Evolutionary conservation across 2,888 invertebrate genomes (phyloP).

Genomic region (Tridacna crocea): DNA sequence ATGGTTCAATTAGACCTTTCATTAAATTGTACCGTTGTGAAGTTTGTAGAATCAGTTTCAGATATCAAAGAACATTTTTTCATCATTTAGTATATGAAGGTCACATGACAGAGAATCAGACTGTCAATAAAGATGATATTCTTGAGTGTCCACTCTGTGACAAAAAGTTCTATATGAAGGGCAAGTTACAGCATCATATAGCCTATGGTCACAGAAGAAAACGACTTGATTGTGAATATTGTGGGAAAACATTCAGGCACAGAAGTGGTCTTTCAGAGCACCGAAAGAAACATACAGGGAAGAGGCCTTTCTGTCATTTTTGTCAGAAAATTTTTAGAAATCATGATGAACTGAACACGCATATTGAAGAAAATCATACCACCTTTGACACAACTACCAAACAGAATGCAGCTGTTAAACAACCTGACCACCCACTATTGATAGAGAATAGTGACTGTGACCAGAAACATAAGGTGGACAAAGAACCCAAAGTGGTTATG

Average conservation of each 20-base stretch:
- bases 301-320: neutral
- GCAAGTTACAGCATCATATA: too few species aligned
- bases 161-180: too few species aligned
- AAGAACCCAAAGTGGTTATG: neutral
- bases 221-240: too few species aligned
- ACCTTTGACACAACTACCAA: neutral
- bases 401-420: neutral
- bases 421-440: neutral
- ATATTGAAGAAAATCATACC: neutral
- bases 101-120: too few species aligned
- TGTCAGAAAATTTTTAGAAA: conserved; percentile 6
- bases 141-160: too few species aligned
- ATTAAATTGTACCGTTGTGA: too few species aligned
- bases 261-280: neutral
- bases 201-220: too few species aligned
- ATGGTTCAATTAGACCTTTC: too few species aligned
- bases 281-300: neutral
- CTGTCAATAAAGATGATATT: too few species aligned
- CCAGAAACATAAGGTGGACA: neutral
- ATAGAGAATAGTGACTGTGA: neutral
- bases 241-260: neutral
- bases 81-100: too few species aligned
- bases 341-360: neutral
- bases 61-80: too few species aligned
- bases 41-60: too few species aligned